Percentiles rank a stretch among this genome's conserved stretches.
Evolutionary conservation across 1,140 invertebrate genomes (phyloP).

Genomic region (Diplogasteroides magnus): DNA sequence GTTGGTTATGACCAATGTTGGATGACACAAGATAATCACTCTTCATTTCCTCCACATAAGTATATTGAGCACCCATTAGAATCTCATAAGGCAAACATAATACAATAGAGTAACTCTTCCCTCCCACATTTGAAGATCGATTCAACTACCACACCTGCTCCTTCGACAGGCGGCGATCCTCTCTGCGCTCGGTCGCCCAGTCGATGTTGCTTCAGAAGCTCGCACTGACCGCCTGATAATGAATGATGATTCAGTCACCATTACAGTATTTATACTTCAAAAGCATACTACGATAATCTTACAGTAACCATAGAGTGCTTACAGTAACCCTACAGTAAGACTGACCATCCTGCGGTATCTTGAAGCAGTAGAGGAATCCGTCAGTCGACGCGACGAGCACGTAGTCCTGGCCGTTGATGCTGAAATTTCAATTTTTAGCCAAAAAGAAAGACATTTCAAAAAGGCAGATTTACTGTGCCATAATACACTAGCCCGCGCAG

Average conservation of each 20-base stretch:
- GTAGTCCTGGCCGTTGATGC: constrained; percentile 26
- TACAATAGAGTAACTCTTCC: background rate
- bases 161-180: background rate
- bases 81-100: background rate
- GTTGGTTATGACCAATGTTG: background rate
- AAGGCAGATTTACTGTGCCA: too few species aligned
- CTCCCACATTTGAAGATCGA: constrained; percentile 7
- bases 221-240: constrained; percentile 26
- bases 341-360: constrained; percentile 18
- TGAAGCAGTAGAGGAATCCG: constrained; percentile 33
- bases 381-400: constrained; percentile 29
- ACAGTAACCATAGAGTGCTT: too few species aligned
- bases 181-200: constrained; percentile 21
- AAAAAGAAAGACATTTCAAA: too few species aligned
- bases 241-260: too few species aligned
- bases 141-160: background rate
- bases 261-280: too few species aligned
- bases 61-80: background rate
- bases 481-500: too few species aligned
- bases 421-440: too few species aligned
- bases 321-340: too few species aligned
- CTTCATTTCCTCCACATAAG: background rate
- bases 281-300: too few species aligned
- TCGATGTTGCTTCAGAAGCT: constrained; percentile 27
- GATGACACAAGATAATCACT: background rate